Percentiles rank a stretch among this genome's conserved stretches.
phyloP scores from a whole-genome alignment of 2,888 invertebrate species.

The Lacanobia wlatinum region DNA sequence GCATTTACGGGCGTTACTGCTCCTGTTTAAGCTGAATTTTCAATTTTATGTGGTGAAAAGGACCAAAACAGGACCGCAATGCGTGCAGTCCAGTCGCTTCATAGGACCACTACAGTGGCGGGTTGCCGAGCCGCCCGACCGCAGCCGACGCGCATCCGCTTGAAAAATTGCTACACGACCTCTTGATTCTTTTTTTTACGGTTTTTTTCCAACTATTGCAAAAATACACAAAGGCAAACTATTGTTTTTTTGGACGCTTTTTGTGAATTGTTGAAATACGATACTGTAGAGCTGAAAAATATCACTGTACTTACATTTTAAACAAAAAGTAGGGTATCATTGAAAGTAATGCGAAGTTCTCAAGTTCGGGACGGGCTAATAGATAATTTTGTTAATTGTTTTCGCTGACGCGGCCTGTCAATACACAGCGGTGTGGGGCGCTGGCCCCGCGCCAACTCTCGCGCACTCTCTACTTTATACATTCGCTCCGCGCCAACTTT shows the following conservation, averaged over 20 bases:
- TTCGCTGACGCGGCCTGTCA: slow-evolving; percentile 70
- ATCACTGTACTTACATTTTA: background rate
- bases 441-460: slow-evolving; percentile 81
- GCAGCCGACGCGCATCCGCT: slow-evolving; percentile 52
- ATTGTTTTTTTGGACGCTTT: background rate
- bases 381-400: slow-evolving; percentile 77
- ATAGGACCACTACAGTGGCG: slow-evolving; percentile 57
- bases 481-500: slow-evolving; percentile 79
- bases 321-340: background rate
- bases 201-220: slow-evolving; percentile 15
- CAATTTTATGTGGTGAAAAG: slow-evolving; percentile 66
- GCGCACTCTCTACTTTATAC: slow-evolving; percentile 78
- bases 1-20: slow-evolving; percentile 56
- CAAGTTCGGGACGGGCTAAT: slow-evolving; percentile 40
- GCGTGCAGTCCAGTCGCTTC: slow-evolving; percentile 59
- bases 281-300: background rate
- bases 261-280: slow-evolving; percentile 14
- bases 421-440: slow-evolving; percentile 69
- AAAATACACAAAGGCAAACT: slow-evolving; percentile 12
- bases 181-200: slow-evolving; percentile 35
- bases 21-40: slow-evolving; percentile 65
- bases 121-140: slow-evolving; percentile 39
- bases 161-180: slow-evolving; percentile 63
- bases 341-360: slow-evolving; percentile 15
- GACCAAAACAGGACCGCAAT: slow-evolving; percentile 67